Conservation (phyloP, 1,140 invertebrate species). For the Mercenaria mercenaria region DNA sequence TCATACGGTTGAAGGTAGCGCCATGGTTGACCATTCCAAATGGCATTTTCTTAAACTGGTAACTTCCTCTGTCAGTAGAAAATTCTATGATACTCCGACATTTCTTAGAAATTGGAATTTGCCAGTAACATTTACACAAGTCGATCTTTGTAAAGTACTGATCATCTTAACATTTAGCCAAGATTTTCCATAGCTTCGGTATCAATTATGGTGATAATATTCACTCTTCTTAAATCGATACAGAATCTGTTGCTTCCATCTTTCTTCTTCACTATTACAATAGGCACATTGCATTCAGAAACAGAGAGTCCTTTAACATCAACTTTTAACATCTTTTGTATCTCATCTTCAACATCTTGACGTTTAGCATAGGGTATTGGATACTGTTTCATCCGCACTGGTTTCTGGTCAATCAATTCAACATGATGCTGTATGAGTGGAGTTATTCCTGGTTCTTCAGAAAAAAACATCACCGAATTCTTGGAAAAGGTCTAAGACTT, state of each 20-base stretch:
- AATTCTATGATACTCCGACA: neutral
- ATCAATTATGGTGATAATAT: neutral
- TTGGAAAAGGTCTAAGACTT: neutral
- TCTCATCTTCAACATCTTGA: neutral
- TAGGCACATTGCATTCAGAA: neutral
- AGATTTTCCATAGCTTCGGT: neutral
- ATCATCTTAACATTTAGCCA: neutral
- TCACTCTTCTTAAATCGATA: neutral
- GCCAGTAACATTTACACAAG: neutral
- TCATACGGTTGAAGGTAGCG: neutral
- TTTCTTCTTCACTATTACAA: neutral
- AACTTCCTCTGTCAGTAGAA: neutral
- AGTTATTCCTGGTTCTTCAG: neutral
- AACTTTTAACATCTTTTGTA: neutral
- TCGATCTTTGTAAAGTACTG: neutral
- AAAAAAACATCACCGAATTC: neutral
- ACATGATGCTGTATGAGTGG: neutral
- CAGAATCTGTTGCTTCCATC: neutral
- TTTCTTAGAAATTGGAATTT: neutral
- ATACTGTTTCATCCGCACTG: neutral
- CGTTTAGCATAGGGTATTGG: neutral
- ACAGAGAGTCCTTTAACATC: neutral
- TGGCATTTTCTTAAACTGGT: neutral
- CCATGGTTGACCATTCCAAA: neutral
- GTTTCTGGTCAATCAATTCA: neutral